These are phyloP conservation scores for Eupristina koningsbergeri DNA, from an alignment of 1,140 invertebrate genomes.

Conservation along the genomic window DNA sequence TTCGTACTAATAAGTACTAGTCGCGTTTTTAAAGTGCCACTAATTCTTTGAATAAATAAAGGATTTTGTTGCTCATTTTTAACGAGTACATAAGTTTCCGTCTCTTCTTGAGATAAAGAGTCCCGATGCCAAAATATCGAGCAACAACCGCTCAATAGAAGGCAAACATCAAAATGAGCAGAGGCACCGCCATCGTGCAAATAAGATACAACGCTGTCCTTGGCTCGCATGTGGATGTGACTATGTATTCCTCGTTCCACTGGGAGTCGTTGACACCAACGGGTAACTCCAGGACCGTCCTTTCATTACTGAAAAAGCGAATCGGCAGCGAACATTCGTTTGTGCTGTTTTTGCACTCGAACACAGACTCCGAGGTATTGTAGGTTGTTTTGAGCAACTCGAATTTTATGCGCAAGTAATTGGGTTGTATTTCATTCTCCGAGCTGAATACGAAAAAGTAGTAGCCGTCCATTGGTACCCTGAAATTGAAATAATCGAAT, in stretches of 20 bases:
- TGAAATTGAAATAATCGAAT: slow-evolving; percentile 56
- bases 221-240: slow-evolving; percentile 82
- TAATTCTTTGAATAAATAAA: not conserved
- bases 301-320: slow-evolving; percentile 80
- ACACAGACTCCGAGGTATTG: slow-evolving; percentile 75
- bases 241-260: slow-evolving; percentile 83
- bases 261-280: slow-evolving; percentile 76
- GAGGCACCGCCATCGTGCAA: slow-evolving; percentile 80
- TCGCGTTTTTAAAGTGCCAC: not conserved
- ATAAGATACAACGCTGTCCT: slow-evolving; percentile 80
- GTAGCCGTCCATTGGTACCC: slow-evolving; percentile 82
- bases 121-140: too few species aligned
- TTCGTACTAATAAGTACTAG: too few species aligned
- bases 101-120: not conserved
- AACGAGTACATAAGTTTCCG: not conserved
- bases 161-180: slow-evolving; percentile 82
- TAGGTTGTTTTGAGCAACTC: slow-evolving; percentile 81
- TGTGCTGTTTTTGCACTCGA: slow-evolving; percentile 77
- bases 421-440: slow-evolving; percentile 83
- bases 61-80: not conserved
- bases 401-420: slow-evolving; percentile 80
- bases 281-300: slow-evolving; percentile 78
- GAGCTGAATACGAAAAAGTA: slow-evolving; percentile 89
- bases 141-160: slow-evolving; percentile 74
- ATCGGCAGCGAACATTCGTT: slow-evolving; percentile 78